Evolutionary conservation across 2,113 vertebrate genomes (phyloP).

Genomic region (Grammomys surdaster): DNA sequence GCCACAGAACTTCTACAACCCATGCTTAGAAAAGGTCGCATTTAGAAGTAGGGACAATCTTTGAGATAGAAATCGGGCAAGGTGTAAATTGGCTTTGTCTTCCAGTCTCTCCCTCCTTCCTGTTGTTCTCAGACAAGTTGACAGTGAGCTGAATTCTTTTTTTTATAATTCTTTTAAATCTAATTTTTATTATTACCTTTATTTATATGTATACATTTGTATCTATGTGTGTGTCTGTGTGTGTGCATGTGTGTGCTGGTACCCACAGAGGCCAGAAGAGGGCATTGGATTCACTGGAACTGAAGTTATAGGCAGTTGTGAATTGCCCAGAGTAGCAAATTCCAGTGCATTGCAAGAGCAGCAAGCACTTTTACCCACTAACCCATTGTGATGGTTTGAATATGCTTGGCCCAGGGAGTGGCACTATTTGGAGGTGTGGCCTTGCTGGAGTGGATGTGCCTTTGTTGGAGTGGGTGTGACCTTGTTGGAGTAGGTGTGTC

Average conservation of each 20-base stretch:
- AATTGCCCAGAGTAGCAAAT: neutral
- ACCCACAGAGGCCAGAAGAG: neutral
- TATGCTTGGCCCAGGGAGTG: too few relatives aligned
- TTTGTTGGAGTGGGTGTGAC: too few relatives aligned
- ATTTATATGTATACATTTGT: neutral
- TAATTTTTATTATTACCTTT: neutral
- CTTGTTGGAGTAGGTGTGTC: too few relatives aligned
- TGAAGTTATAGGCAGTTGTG: neutral
- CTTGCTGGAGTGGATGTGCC: too few relatives aligned
- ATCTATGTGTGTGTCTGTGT: neutral
- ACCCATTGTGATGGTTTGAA: neutral
- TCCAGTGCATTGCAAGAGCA: neutral
- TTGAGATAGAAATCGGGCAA: neutral
- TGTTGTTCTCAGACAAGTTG: fast-evolving
- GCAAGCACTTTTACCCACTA: neutral
- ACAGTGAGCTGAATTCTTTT: neutral
- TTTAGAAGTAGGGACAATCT: neutral
- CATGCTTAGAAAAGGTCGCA: neutral
- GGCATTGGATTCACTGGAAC: neutral
- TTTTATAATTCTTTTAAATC: neutral
- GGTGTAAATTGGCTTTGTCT: neutral
- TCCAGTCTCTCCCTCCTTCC: too few relatives aligned
- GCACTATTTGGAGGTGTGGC: too few relatives aligned
- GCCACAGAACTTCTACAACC: neutral
- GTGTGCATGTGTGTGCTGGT: neutral